phyloP scores from a whole-genome alignment of 2,113 vertebrate species.

The Meles meles region DNA sequence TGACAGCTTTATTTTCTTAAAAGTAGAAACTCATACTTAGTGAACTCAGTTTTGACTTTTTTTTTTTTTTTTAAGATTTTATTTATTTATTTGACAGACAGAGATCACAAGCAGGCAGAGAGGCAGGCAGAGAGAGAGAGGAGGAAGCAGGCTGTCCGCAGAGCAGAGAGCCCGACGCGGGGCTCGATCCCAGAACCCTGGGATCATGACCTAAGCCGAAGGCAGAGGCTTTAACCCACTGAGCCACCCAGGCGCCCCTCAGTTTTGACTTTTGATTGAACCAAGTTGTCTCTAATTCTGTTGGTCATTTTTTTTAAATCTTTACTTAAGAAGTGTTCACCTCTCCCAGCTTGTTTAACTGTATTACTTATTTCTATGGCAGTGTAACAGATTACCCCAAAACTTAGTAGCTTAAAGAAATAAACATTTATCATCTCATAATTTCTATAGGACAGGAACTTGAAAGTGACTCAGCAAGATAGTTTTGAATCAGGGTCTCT shows the following conservation, averaged over 20 bases:
- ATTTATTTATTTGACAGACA: no score
- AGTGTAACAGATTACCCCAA: not conserved
- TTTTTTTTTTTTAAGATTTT: no score
- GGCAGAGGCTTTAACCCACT: no score
- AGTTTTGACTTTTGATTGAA: constrained; percentile 36
- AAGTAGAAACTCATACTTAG: not conserved
- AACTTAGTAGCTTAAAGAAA: not conserved
- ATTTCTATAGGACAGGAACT: not conserved
- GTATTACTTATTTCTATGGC: not conserved
- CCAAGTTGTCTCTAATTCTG: not conserved
- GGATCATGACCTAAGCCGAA: no score
- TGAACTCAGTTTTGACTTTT: constrained; percentile 34
- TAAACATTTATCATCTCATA: not conserved
- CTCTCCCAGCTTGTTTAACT: not conserved
- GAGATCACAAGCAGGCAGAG: no score
- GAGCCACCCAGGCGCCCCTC: no score
- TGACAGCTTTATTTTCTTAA: constrained; percentile 32
- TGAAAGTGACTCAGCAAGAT: not conserved
- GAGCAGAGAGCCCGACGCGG: no score
- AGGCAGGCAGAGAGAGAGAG: no score
- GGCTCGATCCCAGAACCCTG: no score
- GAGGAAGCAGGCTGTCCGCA: no score
- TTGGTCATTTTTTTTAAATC: constrained; percentile 1
- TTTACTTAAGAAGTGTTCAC: not conserved
- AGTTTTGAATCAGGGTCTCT: not conserved